phyloP scores from a whole-genome alignment of 1,140 invertebrate species.

The Patella vulgata region DNA sequence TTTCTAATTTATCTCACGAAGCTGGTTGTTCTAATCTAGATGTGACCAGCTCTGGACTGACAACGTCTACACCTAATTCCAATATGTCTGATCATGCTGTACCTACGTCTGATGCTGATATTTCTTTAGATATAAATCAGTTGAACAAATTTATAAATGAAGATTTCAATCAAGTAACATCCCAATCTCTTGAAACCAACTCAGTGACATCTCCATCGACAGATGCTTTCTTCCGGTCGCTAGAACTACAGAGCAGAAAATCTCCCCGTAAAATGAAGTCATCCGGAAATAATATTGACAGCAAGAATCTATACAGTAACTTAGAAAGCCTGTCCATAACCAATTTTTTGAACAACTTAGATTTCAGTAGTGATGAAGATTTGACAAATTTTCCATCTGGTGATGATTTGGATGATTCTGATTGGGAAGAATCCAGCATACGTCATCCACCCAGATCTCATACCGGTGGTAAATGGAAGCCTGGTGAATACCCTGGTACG shows the following conservation, averaged over 20 bases:
- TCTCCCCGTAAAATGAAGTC: slow-evolving; percentile 64
- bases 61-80: too few species aligned
- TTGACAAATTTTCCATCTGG: slow-evolving; percentile 48
- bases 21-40: too few species aligned
- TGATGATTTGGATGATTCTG: slow-evolving; percentile 36
- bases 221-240: slow-evolving; percentile 84
- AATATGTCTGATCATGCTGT: too few species aligned
- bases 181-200: too few species aligned
- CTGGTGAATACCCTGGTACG: slow-evolving; percentile 58
- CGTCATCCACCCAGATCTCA: slow-evolving; percentile 70
- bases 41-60: too few species aligned
- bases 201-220: slow-evolving; percentile 60
- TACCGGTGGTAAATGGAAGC: slow-evolving; percentile 81
- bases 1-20: too few species aligned
- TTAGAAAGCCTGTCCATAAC: slow-evolving; percentile 44
- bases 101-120: too few species aligned
- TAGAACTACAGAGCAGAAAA: slow-evolving; percentile 81
- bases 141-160: slow-evolving; percentile 9
- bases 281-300: not conserved
- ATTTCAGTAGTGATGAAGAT: slow-evolving; percentile 58
- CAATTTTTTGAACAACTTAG: slow-evolving; percentile 55
- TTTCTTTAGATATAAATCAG: too few species aligned
- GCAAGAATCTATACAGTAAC: slow-evolving; percentile 5
- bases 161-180: too few species aligned
- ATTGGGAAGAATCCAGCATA: slow-evolving; percentile 40